Evolutionary conservation across 2,888 invertebrate genomes (phyloP).

Genomic region (Sthenelais limicola): DNA sequence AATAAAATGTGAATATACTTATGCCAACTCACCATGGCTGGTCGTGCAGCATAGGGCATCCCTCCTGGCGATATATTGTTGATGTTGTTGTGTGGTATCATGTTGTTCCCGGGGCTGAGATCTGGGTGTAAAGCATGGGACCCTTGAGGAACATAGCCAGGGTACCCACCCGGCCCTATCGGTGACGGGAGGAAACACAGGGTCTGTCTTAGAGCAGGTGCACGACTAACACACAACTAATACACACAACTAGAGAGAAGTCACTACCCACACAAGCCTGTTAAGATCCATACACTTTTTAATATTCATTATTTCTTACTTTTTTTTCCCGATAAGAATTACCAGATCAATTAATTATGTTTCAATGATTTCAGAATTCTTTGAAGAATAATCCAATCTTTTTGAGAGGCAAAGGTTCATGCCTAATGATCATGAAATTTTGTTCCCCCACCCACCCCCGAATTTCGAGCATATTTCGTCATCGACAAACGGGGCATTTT

Average conservation of each 20-base stretch:
- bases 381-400: no score
- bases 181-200: neutral
- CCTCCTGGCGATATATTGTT: conserved; percentile 63
- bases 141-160: conserved; percentile 39
- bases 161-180: conserved; percentile 13
- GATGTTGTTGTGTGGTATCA: conserved; percentile 74
- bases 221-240: conserved; percentile 21
- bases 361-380: no score
- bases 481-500: no score
- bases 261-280: conserved; percentile 19
- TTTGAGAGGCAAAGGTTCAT: no score
- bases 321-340: no score
- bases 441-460: no score
- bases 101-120: conserved; percentile 74
- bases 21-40: conserved; percentile 55
- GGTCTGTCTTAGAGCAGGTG: conserved; percentile 33
- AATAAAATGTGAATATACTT: no score
- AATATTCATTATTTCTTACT: no score
- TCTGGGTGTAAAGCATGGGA: conserved; percentile 57
- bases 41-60: conserved; percentile 50
- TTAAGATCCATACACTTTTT: no score
- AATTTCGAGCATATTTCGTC: no score
- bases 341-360: no score
- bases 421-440: no score
- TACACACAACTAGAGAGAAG: conserved; percentile 14